Evolutionary conservation across 1,140 invertebrate genomes (phyloP).

Genomic region (Oppia nitens): DNA sequence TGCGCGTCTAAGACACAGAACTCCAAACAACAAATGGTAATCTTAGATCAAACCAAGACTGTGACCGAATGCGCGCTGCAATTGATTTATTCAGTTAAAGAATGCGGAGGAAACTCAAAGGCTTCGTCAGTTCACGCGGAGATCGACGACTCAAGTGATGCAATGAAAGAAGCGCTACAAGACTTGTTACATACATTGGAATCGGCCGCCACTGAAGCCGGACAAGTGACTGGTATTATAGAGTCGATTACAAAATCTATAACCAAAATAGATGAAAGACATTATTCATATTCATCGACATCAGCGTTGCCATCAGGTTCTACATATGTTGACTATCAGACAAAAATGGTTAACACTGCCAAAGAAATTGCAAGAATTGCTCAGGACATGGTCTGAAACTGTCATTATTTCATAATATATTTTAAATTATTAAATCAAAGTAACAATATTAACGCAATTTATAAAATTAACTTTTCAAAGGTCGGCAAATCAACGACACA

Average conservation of each 20-base stretch:
- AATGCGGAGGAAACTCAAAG: constrained; percentile 79
- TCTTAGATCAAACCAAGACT: constrained; percentile 84
- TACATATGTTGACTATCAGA: constrained; percentile 85
- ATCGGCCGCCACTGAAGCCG: constrained; percentile 64
- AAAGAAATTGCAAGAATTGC: constrained; percentile 85
- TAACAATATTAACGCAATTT: too few relatives aligned
- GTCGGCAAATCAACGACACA: constrained; percentile 52
- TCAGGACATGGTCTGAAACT: constrained; percentile 62
- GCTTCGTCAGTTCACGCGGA: constrained; percentile 57
- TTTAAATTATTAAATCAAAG: too few relatives aligned
- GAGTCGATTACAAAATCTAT: constrained; percentile 77
- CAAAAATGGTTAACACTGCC: constrained; percentile 76
- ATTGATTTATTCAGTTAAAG: constrained; percentile 65
- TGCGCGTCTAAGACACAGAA: constrained; percentile 68
- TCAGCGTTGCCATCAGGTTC: constrained; percentile 3
- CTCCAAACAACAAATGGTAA: constrained; percentile 65
- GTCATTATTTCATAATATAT: too few relatives aligned
- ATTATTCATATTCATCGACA: neutral
- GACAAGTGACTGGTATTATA: constrained; percentile 54
- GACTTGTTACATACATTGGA: constrained; percentile 67
- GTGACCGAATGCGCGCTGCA: constrained; percentile 76
- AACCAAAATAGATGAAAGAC: constrained; percentile 37
- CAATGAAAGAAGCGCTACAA: constrained; percentile 56
- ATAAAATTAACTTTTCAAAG: constrained; percentile 30
- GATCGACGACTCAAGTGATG: constrained; percentile 61